Percentiles rank a stretch among this genome's conserved stretches.
Conservation (phyloP, 2,113 vertebrate species). For the Notarius lentiginosus region DNA sequence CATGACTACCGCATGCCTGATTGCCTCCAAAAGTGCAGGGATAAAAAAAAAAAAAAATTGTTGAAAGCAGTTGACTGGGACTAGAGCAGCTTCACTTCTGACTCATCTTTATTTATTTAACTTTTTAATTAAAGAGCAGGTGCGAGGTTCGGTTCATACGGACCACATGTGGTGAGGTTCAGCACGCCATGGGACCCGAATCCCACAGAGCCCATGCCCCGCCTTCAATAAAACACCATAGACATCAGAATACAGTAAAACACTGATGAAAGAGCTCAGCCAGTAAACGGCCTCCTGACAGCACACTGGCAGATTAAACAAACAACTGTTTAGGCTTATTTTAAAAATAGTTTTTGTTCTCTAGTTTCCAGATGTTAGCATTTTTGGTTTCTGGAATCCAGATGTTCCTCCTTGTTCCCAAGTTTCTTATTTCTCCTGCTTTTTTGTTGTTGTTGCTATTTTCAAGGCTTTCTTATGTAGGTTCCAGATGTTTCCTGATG, state of each 20-base stretch:
- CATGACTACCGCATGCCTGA: slow-evolving; percentile 10
- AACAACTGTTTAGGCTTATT: neutral
- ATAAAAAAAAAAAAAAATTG: neutral
- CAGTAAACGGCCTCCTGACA: neutral
- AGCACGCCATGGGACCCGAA: neutral
- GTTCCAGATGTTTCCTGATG: neutral
- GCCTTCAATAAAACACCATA: neutral
- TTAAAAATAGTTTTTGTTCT: neutral
- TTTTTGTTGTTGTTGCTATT: neutral
- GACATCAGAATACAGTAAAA: neutral
- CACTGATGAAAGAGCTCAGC: neutral
- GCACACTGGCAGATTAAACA: neutral
- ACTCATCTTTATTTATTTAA: slow-evolving; percentile 16
- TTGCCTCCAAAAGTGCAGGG: slow-evolving; percentile 2
- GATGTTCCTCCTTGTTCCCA: neutral
- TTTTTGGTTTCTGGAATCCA: neutral
- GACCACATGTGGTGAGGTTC: neutral
- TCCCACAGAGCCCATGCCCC: no score
- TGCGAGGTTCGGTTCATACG: neutral
- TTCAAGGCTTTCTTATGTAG: neutral
- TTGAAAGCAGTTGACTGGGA: neutral
- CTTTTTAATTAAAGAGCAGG: neutral
- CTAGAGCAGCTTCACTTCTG: neutral
- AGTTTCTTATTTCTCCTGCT: neutral
- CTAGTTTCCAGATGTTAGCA: neutral